Percentiles rank a stretch among this genome's conserved stretches.
Evolutionary conservation across 2,113 vertebrate genomes (phyloP).

Genomic region (Eubucco bourcierii): DNA sequence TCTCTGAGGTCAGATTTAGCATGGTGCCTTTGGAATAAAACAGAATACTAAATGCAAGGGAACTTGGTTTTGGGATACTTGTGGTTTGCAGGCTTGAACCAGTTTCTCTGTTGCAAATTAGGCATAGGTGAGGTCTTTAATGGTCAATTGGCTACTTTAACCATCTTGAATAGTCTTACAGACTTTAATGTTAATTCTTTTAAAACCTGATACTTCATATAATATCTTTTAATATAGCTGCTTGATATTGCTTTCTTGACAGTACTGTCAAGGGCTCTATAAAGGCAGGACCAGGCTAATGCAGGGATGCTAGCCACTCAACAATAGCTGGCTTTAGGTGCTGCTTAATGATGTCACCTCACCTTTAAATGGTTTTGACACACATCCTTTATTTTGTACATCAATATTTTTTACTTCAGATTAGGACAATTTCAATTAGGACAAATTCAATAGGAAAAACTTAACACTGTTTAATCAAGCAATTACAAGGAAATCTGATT

Average conservation of each 20-base stretch:
- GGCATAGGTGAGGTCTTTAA: neutral
- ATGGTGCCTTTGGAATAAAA: neutral
- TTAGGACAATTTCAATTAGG: too few species aligned
- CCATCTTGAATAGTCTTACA: neutral
- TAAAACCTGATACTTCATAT: neutral
- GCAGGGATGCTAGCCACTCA: accelerated
- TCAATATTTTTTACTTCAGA: neutral
- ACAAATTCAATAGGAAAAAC: neutral
- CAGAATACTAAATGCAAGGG: neutral
- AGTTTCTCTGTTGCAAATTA: neutral
- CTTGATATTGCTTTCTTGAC: neutral
- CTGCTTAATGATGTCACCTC: neutral
- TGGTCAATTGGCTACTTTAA: neutral
- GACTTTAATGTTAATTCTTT: neutral
- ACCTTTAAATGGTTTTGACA: neutral
- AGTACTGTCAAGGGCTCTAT: neutral
- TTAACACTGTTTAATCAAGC: neutral
- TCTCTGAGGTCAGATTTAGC: neutral
- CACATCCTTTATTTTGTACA: neutral
- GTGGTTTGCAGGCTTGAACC: neutral
- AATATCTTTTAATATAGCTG: neutral
- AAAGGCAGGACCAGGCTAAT: neutral
- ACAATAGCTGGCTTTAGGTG: neutral
- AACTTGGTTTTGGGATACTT: neutral
- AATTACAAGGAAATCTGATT: neutral